Percentiles rank a stretch among this genome's conserved stretches.
phyloP scores from a whole-genome alignment of 2,113 vertebrate species.

The Macaca fascicularis region T2T-MFA8v1.1 NC_088376.1:165216501-165217000 shows the following conservation, averaged over 20 bases:
- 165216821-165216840: neutral
- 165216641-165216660: neutral
- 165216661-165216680: neutral
- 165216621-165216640: neutral
- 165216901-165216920: neutral
- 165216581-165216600: slow-evolving; percentile 48
- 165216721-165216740: neutral
- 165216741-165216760: neutral
- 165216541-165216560: slow-evolving; percentile 61
- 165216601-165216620: neutral
- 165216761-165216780: neutral
- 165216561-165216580: slow-evolving; percentile 45
- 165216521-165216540: slow-evolving; percentile 52
- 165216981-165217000: neutral
- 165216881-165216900: neutral
- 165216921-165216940: neutral
- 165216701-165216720: no score
- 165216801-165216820: neutral
- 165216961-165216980: neutral
- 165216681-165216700: neutral
- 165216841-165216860: no score
- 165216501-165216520: slow-evolving; percentile 28
- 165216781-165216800: neutral
- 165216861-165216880: neutral
- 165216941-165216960: neutral